Evolutionary conservation across 2,113 vertebrate species (phyloP).

Genomic region (Myiopsitta monachus): DNA sequence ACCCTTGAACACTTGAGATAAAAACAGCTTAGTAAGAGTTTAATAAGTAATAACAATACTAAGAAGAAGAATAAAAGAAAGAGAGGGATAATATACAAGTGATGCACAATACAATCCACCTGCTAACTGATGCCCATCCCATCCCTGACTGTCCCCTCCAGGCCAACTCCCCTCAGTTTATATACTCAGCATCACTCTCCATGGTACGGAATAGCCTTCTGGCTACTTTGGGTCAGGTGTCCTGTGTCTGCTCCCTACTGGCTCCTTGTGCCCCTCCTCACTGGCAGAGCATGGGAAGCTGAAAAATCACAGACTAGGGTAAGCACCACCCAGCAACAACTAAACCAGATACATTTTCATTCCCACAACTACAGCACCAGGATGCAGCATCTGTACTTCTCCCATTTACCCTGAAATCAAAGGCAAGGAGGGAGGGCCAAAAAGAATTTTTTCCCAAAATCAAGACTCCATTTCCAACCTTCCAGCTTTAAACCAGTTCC

Average conservation of each 20-base stretch:
- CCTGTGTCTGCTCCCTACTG: not conserved
- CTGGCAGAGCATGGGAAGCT: not conserved
- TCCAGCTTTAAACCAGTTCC: not conserved
- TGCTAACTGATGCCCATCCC: not conserved
- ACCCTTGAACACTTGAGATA: not conserved
- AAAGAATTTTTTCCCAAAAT: not conserved
- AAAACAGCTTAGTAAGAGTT: not conserved
- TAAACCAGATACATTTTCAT: not conserved
- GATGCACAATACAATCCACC: not conserved
- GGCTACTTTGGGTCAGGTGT: not conserved
- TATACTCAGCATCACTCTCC: not conserved
- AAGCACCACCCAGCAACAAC: not conserved
- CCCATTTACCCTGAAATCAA: not conserved
- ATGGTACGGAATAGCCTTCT: not conserved
- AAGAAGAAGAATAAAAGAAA: not conserved
- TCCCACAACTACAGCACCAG: not conserved
- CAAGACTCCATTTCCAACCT: not conserved
- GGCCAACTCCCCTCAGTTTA: not conserved
- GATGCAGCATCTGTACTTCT: not conserved
- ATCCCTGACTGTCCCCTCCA: not conserved
- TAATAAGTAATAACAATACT: not conserved
- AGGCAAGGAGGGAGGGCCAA: accelerated
- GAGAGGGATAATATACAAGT: not conserved
- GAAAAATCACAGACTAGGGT: not conserved
- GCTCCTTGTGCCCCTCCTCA: not conserved